phyloP scores from a whole-genome alignment of 2,113 vertebrate genomes.

The Elephantulus edwardii region DNA sequence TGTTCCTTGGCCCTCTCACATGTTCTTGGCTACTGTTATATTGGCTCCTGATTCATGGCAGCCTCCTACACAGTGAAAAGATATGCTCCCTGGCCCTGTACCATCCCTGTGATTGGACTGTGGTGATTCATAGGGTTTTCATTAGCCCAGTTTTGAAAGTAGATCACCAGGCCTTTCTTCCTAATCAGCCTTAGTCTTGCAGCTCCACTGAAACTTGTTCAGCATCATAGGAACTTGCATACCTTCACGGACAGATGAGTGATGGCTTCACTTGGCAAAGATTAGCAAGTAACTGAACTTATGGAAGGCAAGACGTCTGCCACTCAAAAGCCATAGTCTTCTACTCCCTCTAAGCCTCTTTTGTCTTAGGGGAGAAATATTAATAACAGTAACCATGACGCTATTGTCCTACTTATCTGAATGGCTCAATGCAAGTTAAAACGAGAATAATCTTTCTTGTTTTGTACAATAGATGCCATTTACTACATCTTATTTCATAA shows the following conservation, averaged over 20 bases:
- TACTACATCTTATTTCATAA: not conserved
- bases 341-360: not conserved
- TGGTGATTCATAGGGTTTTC: not conserved
- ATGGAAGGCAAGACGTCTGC: not conserved
- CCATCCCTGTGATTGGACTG: not conserved
- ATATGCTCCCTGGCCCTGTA: not conserved
- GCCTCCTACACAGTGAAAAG: not conserved
- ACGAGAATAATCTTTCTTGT: not conserved
- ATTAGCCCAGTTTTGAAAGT: not conserved
- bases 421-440: slow-evolving; percentile 38
- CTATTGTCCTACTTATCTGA: not conserved
- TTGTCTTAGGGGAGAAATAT: slow-evolving; percentile 20
- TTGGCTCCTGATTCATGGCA: not conserved
- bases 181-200: not conserved
- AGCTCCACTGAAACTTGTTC: not conserved
- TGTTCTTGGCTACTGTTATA: not conserved
- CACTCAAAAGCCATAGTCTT: not conserved
- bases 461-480: not conserved
- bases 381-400: not conserved
- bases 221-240: not conserved
- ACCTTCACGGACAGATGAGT: not conserved
- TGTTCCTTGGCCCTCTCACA: not conserved
- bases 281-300: not conserved
- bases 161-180: not conserved
- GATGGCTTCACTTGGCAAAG: not conserved